These are phyloP conservation scores for Misgurnus mizolepis DNA, from an alignment of 2,113 vertebrate species.

Conservation along the genomic window DNA sequence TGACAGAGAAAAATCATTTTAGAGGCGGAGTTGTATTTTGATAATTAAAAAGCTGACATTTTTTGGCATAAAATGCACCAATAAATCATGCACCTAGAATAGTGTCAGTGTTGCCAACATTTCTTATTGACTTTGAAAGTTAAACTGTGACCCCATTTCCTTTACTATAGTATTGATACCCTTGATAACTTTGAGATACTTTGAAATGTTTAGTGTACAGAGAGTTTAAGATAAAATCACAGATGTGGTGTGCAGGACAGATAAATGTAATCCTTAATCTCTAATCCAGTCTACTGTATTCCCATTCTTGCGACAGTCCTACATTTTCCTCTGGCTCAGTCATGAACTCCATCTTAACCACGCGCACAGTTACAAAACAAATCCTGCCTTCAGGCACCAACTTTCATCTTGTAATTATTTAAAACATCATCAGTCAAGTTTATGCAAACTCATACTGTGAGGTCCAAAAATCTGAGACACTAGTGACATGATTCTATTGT, in stretches of 20 bases:
- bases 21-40: too few relatives aligned
- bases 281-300: slow-evolving; percentile 38
- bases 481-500: not conserved
- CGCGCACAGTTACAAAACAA: slow-evolving; percentile 4
- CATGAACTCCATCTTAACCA: slow-evolving; percentile 1
- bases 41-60: too few relatives aligned
- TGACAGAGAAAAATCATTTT: too few relatives aligned
- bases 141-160: too few relatives aligned
- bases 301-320: slow-evolving; percentile 39
- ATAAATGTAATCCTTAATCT: slow-evolving; percentile 60
- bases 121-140: too few relatives aligned
- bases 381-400: not conserved
- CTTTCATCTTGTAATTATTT: not conserved
- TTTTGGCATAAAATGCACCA: too few relatives aligned
- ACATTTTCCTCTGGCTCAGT: slow-evolving; percentile 10
- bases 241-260: slow-evolving; percentile 46
- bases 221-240: slow-evolving; percentile 63
- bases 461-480: not conserved
- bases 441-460: not conserved
- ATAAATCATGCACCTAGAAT: too few relatives aligned
- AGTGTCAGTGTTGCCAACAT: too few relatives aligned
- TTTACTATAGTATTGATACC: too few relatives aligned
- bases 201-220: slow-evolving; percentile 42
- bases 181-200: too few relatives aligned
- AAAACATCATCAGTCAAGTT: not conserved